A percentile compares a stretch with the other conserved stretches of the same genome.
phyloP scores from a whole-genome alignment of 2,888 invertebrate species.

The Melikaiella ostensackeni region DNA sequence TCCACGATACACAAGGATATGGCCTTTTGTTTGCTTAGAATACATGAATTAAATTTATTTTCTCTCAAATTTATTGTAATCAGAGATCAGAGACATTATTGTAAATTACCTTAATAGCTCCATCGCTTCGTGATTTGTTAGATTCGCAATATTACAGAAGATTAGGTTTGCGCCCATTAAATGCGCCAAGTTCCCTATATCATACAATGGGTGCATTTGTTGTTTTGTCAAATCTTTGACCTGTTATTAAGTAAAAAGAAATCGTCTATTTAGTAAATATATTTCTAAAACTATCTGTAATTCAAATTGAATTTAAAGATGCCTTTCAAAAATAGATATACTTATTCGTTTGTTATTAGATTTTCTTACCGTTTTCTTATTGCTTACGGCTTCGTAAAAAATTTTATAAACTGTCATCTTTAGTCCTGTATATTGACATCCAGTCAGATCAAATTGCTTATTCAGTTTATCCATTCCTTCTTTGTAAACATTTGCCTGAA shows the following conservation, averaged over 20 bases:
- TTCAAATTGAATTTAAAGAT: too few relatives aligned
- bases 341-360: not conserved
- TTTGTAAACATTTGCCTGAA: not conserved
- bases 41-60: not conserved
- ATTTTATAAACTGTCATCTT: not conserved
- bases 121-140: not conserved
- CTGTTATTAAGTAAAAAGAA: not conserved
- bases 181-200: not conserved
- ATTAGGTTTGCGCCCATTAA: conserved; percentile 16
- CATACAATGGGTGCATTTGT: not conserved
- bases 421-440: not conserved
- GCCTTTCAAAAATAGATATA: not conserved
- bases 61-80: not conserved
- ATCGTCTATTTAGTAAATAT: not conserved
- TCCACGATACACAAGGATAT: conserved; percentile 13
- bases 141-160: conserved; percentile 10
- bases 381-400: not conserved
- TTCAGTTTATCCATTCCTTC: not conserved
- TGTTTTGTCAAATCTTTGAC: not conserved
- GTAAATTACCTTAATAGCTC: not conserved
- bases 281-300: not conserved
- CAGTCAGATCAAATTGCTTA: not conserved
- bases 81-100: not conserved
- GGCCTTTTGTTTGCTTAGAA: not conserved
- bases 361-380: not conserved